Base-by-base conservation (phyloP, 2,888 invertebrate species). In the Acanthosoma haemorrhoidale region DNA sequence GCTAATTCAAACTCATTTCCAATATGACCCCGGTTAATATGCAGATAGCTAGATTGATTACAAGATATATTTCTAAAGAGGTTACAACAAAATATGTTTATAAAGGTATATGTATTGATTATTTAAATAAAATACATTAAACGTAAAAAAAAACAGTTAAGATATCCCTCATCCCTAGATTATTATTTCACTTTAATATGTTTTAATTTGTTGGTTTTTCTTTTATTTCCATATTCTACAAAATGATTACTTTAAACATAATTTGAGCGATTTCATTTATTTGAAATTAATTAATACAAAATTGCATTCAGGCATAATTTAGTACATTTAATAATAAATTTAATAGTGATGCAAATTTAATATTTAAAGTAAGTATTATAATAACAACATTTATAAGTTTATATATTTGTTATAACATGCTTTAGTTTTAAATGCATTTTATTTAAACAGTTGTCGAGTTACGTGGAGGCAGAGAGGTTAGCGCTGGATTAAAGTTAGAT, bases 381-480 rank as follows among this genome's bases (percentile, higher is more conserved):
- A 66, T 68, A 68, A 71, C 67, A 73, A 73, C 69, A 71, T 67
- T 70, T 69, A 72, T 38, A 71, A 66, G 63, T 73, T 64, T 69
- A 70, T n/a, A n/a, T 59, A 58, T 71, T 73, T 63, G 68, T 71
- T 70, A 71, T 64, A 72, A 73, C 73, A 73, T 73, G 73, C 73
- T 71, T 71, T 72, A 66, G 63, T 72, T 72, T 72, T 69, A 69
- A 69, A 72, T 73, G 73, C 73, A 73, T 73, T 72, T 73, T 72
- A 73, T 73, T 73, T 73, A 73, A 73, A 73, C 72, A 73, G 72
- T 73, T 73, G 73, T 68, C 73, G 72, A 73, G 78, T 79, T 79
- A 80, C 80, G 79, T 80, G 80, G 80, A 79, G 78, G 79, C 79
- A 79, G 79, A 79, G 79, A 78, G 79, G 78, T 78, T 73, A 73